Evolutionary conservation across 1,140 invertebrate species (phyloP), one percentile per base, ranked within the genome.

Genomic region (Proctacanthus coquilletti): DNA sequence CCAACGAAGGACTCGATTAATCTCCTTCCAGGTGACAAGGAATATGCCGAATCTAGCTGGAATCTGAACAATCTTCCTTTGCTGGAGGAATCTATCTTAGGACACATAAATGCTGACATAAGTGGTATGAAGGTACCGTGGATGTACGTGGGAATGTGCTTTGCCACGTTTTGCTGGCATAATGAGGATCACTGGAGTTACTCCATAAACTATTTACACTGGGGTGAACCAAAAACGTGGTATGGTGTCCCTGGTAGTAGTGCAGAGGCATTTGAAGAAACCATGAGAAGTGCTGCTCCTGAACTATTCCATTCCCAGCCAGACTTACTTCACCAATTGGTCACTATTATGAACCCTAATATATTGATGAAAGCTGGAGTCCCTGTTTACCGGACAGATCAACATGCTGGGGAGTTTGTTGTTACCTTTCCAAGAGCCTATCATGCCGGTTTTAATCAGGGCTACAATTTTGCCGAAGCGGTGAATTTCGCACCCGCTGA

Each of bases 61-160:
- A 99, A 99, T 68, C 68, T 99, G 36, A 98, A 98, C 64, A 98
- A 98, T 62, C 61, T 99, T 25, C 93, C 95, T 1, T 75, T 97
- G 18, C 64, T 94, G 17, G 80, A 84, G 48, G 80, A 84, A 20
- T 97, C 91, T 13, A 86, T 98, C 13, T 64, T 99, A 18, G 83
- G 86, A 27, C 86, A 96, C 57, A 97, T 98, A 30, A 92, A 93
- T 63, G 92, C 87, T 9, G 92, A 98, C 56, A 98, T 99, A 43
- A 97, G 92, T 42, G 96, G 96, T 40, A 61, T 61, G 56, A 56
- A 71, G 57, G 77, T 93, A 18, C 94, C 94, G 0, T 98, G 94
- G 94, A 88, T 97, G 72, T 99, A 99, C 63, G 95, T 99, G 35
- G 96, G 96, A 23, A 99, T 99, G 96, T 98, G 94, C 61, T 99